Evolutionary conservation across 92 coral and sea anemone genomes (phyloP), one percentile per base, ranked within the genome.

Genomic region (Plumapathes pennacea): DNA sequence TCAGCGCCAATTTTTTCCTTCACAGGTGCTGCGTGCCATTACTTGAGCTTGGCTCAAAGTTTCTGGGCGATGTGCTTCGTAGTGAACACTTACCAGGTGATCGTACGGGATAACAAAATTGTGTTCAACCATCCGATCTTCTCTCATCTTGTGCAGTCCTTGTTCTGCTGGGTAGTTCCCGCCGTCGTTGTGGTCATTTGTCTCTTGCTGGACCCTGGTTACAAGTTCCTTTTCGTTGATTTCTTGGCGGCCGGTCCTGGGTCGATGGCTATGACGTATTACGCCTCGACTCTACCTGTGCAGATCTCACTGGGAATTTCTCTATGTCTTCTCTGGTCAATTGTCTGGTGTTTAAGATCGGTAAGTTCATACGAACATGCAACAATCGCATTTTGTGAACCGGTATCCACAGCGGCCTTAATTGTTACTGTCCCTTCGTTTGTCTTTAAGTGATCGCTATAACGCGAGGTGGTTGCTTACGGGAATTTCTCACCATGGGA

Each of bases 41-140:
- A 83, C 62, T 84, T 92, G 25, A 53, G 66, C 44, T 67, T 92
- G 27, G 83, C 81, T n/a, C 78, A 67, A 36, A 80, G 89, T 50
- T 80, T 88, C 50, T 92, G 98, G 98, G 84, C 71, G 31, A 72
- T 74, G 62, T 92, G 96, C 46, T 92, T 83, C 40, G 70, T 92
- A 19, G 72, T 74, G 48, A 92, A 92, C 78, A 89, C 98, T 3
- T 80, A 80, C 69, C 71, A 90, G 3, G 98, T 92, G 10, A 80
- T 92, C 55, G 85, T 92, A 48, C 69, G 34, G 47, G 80, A 68
- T 25, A 79, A 73, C 10, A 73, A 77, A 1, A 37, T 40, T 6
- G 54, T 92, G 26, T 92, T 92, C 51, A 83, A 82, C 20, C 73
- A 65, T 10, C 61, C 81, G 4, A 54, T 52, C 5, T 81, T 51